Conservation (phyloP, 2,888 invertebrate species). For the Cheilosia scutellata region DNA sequence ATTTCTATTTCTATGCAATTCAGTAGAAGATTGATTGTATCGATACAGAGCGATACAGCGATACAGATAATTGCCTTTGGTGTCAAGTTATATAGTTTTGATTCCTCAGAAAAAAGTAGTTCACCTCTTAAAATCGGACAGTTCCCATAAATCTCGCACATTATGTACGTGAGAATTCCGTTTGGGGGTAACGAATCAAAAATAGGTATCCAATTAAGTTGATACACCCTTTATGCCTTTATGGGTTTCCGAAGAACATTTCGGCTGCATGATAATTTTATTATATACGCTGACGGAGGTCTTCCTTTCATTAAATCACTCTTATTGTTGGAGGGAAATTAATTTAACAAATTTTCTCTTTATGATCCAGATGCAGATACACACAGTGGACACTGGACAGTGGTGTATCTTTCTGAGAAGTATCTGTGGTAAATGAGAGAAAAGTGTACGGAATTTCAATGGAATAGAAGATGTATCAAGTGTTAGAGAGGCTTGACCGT, state of each 20-base stretch:
- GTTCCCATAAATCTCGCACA: slow-evolving; percentile 48
- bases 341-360: slow-evolving; percentile 69
- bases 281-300: slow-evolving; percentile 35
- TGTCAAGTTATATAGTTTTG: slow-evolving; percentile 66
- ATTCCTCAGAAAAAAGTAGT: slow-evolving; percentile 63
- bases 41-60: slow-evolving; percentile 2
- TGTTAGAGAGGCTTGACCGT: slow-evolving; percentile 43
- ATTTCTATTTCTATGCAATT: slow-evolving; percentile 38
- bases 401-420: slow-evolving; percentile 47
- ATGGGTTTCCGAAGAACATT: slow-evolving; percentile 58
- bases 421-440: neutral
- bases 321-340: slow-evolving; percentile 62
- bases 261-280: slow-evolving; percentile 63
- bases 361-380: slow-evolving; percentile 31
- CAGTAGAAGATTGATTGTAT: slow-evolving; percentile 58
- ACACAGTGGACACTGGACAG: neutral
- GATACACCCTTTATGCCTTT: slow-evolving; percentile 28
- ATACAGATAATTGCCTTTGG: slow-evolving; percentile 71
- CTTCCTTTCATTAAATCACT: slow-evolving; percentile 50
- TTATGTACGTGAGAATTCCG: slow-evolving; percentile 51
- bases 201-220: slow-evolving; percentile 38
- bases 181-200: slow-evolving; percentile 30
- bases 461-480: slow-evolving; percentile 23
- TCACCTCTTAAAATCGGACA: slow-evolving; percentile 17
- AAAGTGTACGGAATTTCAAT: slow-evolving; percentile 47